These are phyloP conservation scores for Pseudococcus jackbeardsleyi DNA, from an alignment of 2,888 invertebrate genomes.

Conservation along the genomic window DNA sequence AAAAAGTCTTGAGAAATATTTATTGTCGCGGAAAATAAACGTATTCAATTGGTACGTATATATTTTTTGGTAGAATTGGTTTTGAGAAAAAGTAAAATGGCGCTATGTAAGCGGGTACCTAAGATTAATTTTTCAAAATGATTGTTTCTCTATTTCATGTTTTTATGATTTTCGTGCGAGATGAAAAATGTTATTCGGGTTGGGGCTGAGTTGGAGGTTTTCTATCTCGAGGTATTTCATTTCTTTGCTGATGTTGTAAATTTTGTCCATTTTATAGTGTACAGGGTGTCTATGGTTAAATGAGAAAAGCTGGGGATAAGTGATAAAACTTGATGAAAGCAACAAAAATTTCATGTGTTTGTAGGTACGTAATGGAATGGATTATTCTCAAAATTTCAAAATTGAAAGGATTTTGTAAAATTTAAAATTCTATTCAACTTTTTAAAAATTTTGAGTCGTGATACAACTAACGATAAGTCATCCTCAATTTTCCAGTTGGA, in stretches of 20 bases:
- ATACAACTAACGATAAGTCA: no score
- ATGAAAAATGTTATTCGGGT: not conserved
- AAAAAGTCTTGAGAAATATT: not conserved
- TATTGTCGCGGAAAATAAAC: not conserved
- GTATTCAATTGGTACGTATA: not conserved
- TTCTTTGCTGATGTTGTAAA: not conserved
- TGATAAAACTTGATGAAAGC: no score
- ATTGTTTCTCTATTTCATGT: slow-evolving; percentile 14
- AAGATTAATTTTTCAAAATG: slow-evolving; percentile 14
- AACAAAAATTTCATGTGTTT: no score
- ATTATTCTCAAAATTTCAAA: no score
- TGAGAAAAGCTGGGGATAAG: no score
- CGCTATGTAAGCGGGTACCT: not conserved
- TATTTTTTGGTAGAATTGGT: not conserved
- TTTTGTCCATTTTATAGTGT: no score
- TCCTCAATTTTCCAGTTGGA: no score
- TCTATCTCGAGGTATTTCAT: not conserved
- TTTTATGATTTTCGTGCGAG: not conserved
- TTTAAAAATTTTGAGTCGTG: no score
- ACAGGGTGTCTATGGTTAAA: no score
- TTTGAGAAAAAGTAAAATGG: not conserved
- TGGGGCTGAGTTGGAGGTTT: not conserved
- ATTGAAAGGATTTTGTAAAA: no score
- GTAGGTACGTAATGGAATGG: no score
- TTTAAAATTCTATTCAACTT: no score